A percentile compares a stretch with the other conserved stretches of the same genome.
Evolutionary conservation across 1,140 invertebrate species (phyloP).

Genomic region (Neotoxoptera formosana): DNA sequence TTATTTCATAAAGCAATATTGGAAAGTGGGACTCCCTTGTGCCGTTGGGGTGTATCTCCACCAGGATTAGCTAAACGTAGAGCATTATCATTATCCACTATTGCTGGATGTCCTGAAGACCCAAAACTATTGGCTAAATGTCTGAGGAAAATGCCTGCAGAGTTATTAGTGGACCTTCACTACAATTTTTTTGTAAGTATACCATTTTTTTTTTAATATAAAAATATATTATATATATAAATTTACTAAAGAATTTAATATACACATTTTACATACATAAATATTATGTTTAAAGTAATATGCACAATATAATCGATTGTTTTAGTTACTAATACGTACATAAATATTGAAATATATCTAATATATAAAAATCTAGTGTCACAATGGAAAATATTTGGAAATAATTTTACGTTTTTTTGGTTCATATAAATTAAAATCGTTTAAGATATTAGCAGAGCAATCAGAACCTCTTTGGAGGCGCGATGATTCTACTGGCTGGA

Average conservation of each 20-base stretch:
- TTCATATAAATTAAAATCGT: too few relatives aligned
- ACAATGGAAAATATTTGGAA: too few relatives aligned
- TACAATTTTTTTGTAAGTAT: constrained; percentile 59
- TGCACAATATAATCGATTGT: background rate
- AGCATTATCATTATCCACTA: constrained; percentile 64
- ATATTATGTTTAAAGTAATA: background rate
- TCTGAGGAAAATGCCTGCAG: constrained; percentile 65
- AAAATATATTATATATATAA: too few relatives aligned
- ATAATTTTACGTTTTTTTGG: too few relatives aligned
- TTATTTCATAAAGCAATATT: constrained; percentile 72
- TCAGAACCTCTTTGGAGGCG: too few relatives aligned
- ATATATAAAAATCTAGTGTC: too few relatives aligned
- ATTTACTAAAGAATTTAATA: too few relatives aligned
- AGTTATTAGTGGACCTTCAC: constrained; percentile 62
- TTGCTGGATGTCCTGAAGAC: constrained; percentile 68
- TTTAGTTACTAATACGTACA: background rate
- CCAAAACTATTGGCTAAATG: constrained; percentile 68
- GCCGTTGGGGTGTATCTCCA: constrained; percentile 67
- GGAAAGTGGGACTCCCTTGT: constrained; percentile 73
- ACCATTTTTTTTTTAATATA: background rate
- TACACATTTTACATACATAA: background rate
- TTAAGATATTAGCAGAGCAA: too few relatives aligned
- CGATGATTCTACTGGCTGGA: too few relatives aligned
- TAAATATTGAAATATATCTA: too few relatives aligned
- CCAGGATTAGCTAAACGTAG: constrained; percentile 50